These are phyloP conservation scores for Agapornis canus DNA, from an alignment of 2,797 vertebrate genomes.

Conservation along the genomic window DNA sequence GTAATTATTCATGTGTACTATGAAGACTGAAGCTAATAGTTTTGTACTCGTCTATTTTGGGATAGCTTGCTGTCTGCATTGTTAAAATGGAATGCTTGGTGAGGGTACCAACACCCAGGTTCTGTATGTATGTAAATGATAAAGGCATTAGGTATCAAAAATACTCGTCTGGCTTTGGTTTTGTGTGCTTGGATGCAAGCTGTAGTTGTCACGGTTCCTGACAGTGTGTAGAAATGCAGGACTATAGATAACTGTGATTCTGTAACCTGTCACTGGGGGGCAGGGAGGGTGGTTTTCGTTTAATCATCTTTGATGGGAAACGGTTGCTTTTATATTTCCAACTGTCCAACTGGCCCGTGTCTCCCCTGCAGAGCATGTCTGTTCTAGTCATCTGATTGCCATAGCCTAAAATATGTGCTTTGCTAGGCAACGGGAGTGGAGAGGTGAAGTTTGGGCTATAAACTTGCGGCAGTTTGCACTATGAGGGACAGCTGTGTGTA, in stretches of 20 bases:
- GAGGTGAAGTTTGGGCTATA: slow-evolving; percentile 14
- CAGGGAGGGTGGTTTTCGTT: not conserved
- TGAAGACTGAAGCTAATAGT: not conserved
- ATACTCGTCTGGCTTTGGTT: not conserved
- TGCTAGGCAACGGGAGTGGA: not conserved
- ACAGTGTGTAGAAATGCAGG: not conserved
- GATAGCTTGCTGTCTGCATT: not conserved
- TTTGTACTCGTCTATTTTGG: not conserved
- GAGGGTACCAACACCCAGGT: not conserved
- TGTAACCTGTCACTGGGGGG: accelerated
- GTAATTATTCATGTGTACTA: not conserved
- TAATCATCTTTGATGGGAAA: not conserved
- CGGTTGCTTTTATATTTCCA: not conserved
- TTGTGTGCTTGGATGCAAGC: not conserved
- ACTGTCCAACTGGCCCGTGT: accelerated
- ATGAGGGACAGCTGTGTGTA: not conserved
- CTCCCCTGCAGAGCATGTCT: not conserved
- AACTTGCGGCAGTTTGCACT: not conserved
- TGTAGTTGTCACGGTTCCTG: not conserved
- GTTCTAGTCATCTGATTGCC: not conserved
- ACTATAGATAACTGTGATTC: not conserved
- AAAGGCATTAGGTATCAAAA: not conserved
- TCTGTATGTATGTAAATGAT: not conserved
- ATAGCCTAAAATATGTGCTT: not conserved
- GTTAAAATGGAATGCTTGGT: not conserved